Percentiles rank a stretch among this genome's conserved stretches.
Conservation (phyloP, 2,113 vertebrate genomes). For the Gopherus flavomarginatus region DNA sequence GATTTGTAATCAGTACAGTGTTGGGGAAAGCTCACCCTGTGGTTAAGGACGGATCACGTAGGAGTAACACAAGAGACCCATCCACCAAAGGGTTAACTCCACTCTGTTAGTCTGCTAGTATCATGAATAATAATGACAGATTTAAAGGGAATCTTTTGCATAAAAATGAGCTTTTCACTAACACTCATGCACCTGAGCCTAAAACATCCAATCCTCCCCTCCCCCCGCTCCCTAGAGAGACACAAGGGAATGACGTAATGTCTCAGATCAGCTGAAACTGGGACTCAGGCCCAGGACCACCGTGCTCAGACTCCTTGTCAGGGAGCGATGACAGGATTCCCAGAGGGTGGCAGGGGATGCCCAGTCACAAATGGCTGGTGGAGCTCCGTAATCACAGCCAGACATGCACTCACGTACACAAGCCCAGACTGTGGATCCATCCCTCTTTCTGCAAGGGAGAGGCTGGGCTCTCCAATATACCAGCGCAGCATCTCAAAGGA, state of each 20-base stretch:
- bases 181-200: slow-evolving; percentile 74
- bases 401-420: not conserved
- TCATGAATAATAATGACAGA: slow-evolving; percentile 69
- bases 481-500: not conserved
- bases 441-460: not conserved
- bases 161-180: slow-evolving; percentile 65
- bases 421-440: not conserved
- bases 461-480: not conserved
- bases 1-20: not conserved
- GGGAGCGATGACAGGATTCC: not conserved
- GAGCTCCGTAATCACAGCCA: not conserved
- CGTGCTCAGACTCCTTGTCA: not conserved
- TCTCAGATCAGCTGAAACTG: slow-evolving; percentile 7
- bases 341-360: not conserved
- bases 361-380: not conserved
- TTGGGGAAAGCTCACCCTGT: not conserved
- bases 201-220: slow-evolving; percentile 44
- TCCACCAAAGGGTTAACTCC: slow-evolving; percentile 55
- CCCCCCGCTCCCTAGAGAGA: not conserved
- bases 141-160: slow-evolving; percentile 62
- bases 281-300: not conserved
- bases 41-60: not conserved
- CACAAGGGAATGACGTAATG: slow-evolving; percentile 43
- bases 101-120: slow-evolving; percentile 29
- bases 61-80: not conserved